Evolutionary conservation across 2,113 vertebrate species (phyloP), one percentile per base, ranked within the genome.

Genomic region (Larimichthys polyactis): DNA sequence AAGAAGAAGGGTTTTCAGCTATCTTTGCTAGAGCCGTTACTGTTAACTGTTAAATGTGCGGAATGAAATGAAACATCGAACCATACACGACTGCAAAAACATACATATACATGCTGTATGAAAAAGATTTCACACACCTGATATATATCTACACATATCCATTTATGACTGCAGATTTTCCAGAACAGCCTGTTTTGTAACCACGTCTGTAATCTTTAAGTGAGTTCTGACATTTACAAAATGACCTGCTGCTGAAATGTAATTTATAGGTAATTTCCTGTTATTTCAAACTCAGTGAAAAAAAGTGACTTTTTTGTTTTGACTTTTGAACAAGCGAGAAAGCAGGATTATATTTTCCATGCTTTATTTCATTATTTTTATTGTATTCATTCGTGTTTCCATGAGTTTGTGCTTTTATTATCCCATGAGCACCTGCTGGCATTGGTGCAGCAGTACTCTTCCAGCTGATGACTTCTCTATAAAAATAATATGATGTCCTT

Each of bases 391-490:
- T 27, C 2, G 6, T 36, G 59, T 60, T 40, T 74, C 54, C 63
- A 74, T 68, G 54, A 54, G 32, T 32, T 49, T 51, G 29, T 43
- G 54, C 46, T 59, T 3, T 43, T 22, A 62, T 69, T 52, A 19
- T 68, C 64, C 22, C 62, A 27, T 51, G 55, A 71, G 57, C 48
- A 44, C 48, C 43, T 20, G n/a, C 62, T 51, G 63, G 24, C 52
- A 58, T 16, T 49, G 16, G 11, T 52, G 16, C n/a, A 36, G 57
- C 11, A 40, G 14, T n/a, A 75, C 36, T 40, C 27, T 58, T 44
- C 24, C 43, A 65, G 20, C 29, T 60, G 29, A 43, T 36, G 11
- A 4, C 3, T 52, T 48, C 27, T 27, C n/a, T 12, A 60, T 32
- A 11, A 63, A 54, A 54, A 78, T 29, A 65, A 24, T 22, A 12